Conservation (phyloP, 35 echinoderm and acorn worm species). For the Nesometra sesokonis region DNA sequence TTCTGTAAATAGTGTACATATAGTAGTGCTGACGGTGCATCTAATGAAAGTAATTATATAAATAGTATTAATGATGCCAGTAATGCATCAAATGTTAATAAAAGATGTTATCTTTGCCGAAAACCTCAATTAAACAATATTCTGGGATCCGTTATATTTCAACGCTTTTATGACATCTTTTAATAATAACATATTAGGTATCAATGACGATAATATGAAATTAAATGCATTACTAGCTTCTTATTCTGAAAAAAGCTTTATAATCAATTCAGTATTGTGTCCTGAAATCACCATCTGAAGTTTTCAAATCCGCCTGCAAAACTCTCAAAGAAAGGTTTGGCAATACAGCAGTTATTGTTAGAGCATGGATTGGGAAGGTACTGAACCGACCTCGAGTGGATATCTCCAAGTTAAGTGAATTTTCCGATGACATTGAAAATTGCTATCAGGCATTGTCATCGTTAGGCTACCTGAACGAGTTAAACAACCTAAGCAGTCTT, state of each 20-base stretch:
- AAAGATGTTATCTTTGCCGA: no score
- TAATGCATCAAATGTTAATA: no score
- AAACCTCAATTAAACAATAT: no score
- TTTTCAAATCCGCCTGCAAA: neutral
- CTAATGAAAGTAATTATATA: no score
- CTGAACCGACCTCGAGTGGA: neutral
- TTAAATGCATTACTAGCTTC: neutral
- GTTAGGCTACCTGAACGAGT: neutral
- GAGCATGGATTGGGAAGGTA: neutral
- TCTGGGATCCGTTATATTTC: neutral
- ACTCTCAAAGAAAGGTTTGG: conserved; percentile 16
- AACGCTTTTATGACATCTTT: neutral
- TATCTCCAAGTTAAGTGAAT: neutral
- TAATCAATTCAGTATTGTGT: conserved; percentile 14
- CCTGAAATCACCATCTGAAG: conserved; percentile 1
- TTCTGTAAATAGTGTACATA: no score
- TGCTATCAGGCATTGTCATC: neutral
- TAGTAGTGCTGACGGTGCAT: no score
- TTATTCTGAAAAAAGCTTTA: neutral
- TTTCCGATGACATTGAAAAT: neutral
- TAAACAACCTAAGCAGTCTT: neutral
- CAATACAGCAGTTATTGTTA: neutral
- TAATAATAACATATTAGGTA: neutral
- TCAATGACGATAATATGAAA: neutral
- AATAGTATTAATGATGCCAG: no score